Conservation (phyloP, 53 echinoderm and acorn worm genomes). For the Henricia sp. region DNA sequence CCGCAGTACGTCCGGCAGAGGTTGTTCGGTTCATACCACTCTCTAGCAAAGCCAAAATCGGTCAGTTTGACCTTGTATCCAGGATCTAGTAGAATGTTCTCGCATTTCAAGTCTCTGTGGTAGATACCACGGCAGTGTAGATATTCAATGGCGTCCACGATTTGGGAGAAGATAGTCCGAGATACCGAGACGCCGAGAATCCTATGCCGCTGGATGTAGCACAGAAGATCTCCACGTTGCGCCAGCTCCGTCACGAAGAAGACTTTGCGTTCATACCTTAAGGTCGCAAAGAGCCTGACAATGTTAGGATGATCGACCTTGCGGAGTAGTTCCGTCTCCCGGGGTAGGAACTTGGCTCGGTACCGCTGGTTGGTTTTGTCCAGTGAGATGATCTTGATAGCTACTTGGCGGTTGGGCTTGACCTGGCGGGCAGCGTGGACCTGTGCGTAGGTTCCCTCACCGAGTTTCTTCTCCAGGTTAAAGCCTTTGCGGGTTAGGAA, state of each 20-base stretch:
- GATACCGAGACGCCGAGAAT: conserved; percentile 62
- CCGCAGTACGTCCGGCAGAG: conserved; percentile 90
- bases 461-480: conserved; percentile 66
- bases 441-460: conserved; percentile 94
- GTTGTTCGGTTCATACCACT: conserved; percentile 80
- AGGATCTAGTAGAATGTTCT: conserved; percentile 82
- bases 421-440: conserved; percentile 71
- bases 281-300: conserved; percentile 62
- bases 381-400: conserved; percentile 87
- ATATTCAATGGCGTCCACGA: conserved; percentile 79
- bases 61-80: conserved; percentile 78
- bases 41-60: conserved; percentile 90
- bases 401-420: conserved; percentile 57
- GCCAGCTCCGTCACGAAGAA: conserved; percentile 86
- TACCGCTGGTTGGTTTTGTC: conserved; percentile 72
- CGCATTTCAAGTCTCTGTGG: conserved; percentile 92
- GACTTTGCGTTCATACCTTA: conserved; percentile 72
- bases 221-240: conserved; percentile 80
- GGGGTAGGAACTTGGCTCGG: conserved; percentile 86
- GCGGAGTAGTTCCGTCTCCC: conserved; percentile 76
- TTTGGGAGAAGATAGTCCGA: conserved; percentile 77
- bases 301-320: conserved; percentile 76
- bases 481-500: conserved; percentile 48
- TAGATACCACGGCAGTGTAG: conserved; percentile 78
- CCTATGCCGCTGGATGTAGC: conserved; percentile 78